Conservation (phyloP, 2,113 vertebrate genomes). For the Aviceda subcristata region DNA sequence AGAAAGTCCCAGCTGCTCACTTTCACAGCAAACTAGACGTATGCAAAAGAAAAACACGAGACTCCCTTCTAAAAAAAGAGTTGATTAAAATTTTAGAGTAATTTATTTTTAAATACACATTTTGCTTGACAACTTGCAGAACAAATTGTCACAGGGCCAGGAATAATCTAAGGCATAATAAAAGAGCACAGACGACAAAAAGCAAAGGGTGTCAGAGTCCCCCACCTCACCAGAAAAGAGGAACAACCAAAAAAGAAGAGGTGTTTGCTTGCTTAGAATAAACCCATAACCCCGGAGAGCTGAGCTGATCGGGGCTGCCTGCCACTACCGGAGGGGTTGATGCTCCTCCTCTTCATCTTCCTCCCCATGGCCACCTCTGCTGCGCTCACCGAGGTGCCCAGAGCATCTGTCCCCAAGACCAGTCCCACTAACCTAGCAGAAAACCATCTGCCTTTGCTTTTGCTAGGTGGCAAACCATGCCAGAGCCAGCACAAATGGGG, state of each 20-base stretch:
- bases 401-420: background rate
- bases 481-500: background rate
- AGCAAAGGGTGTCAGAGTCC: background rate
- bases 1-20: slow-evolving; percentile 40
- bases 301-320: background rate
- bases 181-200: background rate
- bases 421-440: background rate
- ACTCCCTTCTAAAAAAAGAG: slow-evolving; percentile 49
- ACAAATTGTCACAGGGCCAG: slow-evolving; percentile 28
- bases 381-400: background rate
- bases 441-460: background rate
- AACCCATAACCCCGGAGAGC: background rate
- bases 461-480: background rate
- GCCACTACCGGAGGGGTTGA: background rate
- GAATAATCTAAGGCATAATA: background rate
- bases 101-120: slow-evolving; percentile 53
- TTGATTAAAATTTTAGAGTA: slow-evolving; percentile 61
- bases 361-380: background rate
- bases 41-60: slow-evolving; percentile 51
- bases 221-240: background rate
- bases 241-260: rapidly evolving
- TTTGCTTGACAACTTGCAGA: slow-evolving; percentile 51
- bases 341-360: background rate
- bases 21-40: slow-evolving; percentile 34
- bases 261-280: background rate